Base-by-base conservation (phyloP, 2,797 vertebrate genomes). In the Macroramphosus scolopax region DNA sequence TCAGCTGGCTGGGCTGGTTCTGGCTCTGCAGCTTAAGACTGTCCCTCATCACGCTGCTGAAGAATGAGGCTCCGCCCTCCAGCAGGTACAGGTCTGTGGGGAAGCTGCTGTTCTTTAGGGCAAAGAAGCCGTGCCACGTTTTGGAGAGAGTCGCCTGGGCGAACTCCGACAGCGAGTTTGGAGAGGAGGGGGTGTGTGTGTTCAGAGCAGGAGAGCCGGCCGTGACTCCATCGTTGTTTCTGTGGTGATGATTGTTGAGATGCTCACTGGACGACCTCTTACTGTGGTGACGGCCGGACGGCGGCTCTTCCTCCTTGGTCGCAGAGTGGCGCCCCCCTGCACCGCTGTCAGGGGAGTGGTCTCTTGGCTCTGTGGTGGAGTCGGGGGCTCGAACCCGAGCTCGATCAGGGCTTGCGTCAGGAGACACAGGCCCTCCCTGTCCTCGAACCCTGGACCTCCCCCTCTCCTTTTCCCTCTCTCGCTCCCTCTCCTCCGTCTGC, bases 31-130 rank as follows among this genome's bases (percentile, higher is more conserved):
- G 72, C 22, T 72, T 63, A 17, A 78, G 68, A 56, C 88, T 88
- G 80, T 97, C 94, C 83, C 88, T 92, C 77, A 99, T 92, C 52
- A 93, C 91, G 1, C 90, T 73, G 0, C 72, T 81, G 77, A 97
- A 90, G 76, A 98, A 95, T 0, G 89, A 81, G 0, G 90, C 57
- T n/a, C 95, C 93, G 2, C 97, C 97, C 78, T 98, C 95, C 38
- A 99, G 87, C 81, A 98, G 80, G 89, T 92, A 93, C 89, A 99
- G 93, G 82, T 93, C 89, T 0, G 97, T 95, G 51, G 95, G 95
- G 77, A 99, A 98, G 73, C 94, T 96, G 88, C 95, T 98, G 87
- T 98, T 99, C 80, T 99, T 99, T 46, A 99, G 86, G 11, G 97
- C 94, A 1, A 99, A 93, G 53, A 94, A 92, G 57, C 97, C 97